Conservation (phyloP, 2,113 vertebrate species). For the Setophaga petechia region DNA sequence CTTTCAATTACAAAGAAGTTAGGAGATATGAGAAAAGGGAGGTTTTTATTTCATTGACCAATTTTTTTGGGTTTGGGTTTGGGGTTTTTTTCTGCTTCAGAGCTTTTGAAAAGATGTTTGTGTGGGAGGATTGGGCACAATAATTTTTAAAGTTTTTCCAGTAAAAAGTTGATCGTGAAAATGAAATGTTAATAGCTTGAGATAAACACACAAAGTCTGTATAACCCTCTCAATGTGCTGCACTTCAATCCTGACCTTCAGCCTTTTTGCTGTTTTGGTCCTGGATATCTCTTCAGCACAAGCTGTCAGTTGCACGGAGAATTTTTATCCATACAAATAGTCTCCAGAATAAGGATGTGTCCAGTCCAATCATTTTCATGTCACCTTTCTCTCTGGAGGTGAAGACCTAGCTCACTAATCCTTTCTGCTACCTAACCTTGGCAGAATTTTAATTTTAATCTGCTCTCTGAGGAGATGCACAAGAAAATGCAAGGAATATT, state of each 20-base stretch:
- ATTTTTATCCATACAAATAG: slow-evolving; percentile 16
- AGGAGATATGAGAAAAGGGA: background rate
- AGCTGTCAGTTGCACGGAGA: slow-evolving; percentile 4
- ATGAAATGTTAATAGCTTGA: slow-evolving; percentile 33
- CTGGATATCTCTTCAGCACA: slow-evolving; percentile 11
- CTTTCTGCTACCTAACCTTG: slow-evolving; percentile 44
- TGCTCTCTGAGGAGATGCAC: slow-evolving; percentile 46
- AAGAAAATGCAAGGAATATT: slow-evolving; percentile 58
- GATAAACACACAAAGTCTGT: background rate
- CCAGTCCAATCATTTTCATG: slow-evolving; percentile 33
- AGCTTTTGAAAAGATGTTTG: background rate
- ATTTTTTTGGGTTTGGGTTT: background rate
- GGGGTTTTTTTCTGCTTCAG: background rate
- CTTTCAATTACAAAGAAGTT: slow-evolving; percentile 21
- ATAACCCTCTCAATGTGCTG: background rate
- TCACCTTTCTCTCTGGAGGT: slow-evolving; percentile 50
- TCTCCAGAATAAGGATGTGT: slow-evolving; percentile 30
- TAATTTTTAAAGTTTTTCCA: background rate
- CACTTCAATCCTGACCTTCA: slow-evolving; percentile 53
- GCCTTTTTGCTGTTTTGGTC: slow-evolving; percentile 21
- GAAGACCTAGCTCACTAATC: slow-evolving; percentile 54
- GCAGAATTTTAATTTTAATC: slow-evolving; percentile 66
- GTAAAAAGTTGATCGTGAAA: background rate
- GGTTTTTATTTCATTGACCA: background rate
- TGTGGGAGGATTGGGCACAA: background rate